Percentiles rank a stretch among this genome's conserved stretches.
Conservation (phyloP, 92 coral and sea anemone genomes). For the Actinostola sp. region DNA sequence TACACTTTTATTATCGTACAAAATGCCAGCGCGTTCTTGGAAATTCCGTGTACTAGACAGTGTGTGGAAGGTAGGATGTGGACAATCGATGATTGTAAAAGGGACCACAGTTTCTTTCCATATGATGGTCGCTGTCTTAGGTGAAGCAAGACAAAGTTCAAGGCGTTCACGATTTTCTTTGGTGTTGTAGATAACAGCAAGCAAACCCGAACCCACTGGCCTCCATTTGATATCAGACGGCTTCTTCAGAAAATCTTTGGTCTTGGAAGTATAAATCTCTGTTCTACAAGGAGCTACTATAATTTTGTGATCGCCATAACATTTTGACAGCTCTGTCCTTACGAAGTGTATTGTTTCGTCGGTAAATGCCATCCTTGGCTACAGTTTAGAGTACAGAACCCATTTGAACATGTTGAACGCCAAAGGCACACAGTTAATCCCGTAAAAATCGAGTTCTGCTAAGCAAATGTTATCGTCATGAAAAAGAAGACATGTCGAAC, state of each 20-base stretch:
- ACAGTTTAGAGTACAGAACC: no score
- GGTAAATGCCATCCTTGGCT: constrained; percentile 62
- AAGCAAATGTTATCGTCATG: no score
- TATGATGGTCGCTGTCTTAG: constrained; percentile 62
- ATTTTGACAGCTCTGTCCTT: constrained; percentile 65
- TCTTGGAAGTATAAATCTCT: constrained; percentile 76
- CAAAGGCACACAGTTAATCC: no score
- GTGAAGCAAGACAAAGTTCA: constrained; percentile 66
- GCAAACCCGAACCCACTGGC: constrained; percentile 64
- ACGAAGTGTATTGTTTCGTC: constrained; percentile 70
- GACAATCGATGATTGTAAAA: constrained; percentile 77
- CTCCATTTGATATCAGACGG: constrained; percentile 83
- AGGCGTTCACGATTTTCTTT: constrained; percentile 74
- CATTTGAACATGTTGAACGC: no score
- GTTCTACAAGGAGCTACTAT: constrained; percentile 91
- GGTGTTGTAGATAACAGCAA: constrained; percentile 80
- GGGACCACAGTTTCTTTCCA: constrained; percentile 95
- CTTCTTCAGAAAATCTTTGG: constrained; percentile 68
- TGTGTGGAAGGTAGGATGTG: constrained; percentile 89
- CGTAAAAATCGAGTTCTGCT: no score
- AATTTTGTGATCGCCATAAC: constrained; percentile 65
- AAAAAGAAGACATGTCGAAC: no score
- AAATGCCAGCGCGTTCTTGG: constrained; percentile 77
- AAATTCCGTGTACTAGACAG: constrained; percentile 84
- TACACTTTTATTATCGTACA: constrained; percentile 82